Evolutionary conservation across 37 sponge, comb jelly and placozoan species (phyloP).

Genomic region (Haliclona indistincta): DNA sequence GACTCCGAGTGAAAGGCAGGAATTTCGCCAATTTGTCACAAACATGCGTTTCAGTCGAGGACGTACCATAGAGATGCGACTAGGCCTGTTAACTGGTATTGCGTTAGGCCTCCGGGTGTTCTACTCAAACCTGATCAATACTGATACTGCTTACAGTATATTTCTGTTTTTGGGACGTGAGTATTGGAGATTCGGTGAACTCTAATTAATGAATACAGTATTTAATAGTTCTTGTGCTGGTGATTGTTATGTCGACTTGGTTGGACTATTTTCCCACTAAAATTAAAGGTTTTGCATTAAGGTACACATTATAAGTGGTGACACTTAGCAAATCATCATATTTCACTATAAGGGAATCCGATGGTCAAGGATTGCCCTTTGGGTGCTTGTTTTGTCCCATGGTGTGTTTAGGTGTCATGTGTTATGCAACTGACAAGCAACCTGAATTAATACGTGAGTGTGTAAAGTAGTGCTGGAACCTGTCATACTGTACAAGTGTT

Average conservation of each 20-base stretch:
- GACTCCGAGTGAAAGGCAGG: background rate
- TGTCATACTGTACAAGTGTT: background rate
- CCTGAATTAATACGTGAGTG: constrained; percentile 28
- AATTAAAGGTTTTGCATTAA: constrained; percentile 27
- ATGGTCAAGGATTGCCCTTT: constrained; percentile 43
- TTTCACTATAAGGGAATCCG: constrained; percentile 9
- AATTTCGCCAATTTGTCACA: constrained; percentile 33
- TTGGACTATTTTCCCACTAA: constrained; percentile 67
- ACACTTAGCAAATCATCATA: too few species aligned
- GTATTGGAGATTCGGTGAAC: background rate
- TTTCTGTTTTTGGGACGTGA: constrained; percentile 22
- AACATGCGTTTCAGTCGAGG: constrained; percentile 18
- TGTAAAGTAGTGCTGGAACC: background rate
- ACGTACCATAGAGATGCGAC: constrained; percentile 41
- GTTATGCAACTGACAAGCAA: constrained; percentile 16
- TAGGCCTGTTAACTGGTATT: constrained; percentile 12
- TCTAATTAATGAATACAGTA: background rate
- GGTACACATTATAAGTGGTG: constrained; percentile 50
- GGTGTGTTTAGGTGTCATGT: constrained; percentile 30
- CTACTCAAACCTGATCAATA: background rate
- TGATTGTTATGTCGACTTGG: constrained; percentile 70
- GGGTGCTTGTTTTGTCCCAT: constrained; percentile 66
- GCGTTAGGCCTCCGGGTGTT: constrained; percentile 22
- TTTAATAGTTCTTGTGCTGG: constrained; percentile 38
- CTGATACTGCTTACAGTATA: background rate